A percentile compares a stretch with the other conserved stretches of the same genome.
These are phyloP conservation scores for Pseudachorutes palmiensis DNA, from an alignment of 1,140 invertebrate genomes.

Conservation along the genomic window DNA sequence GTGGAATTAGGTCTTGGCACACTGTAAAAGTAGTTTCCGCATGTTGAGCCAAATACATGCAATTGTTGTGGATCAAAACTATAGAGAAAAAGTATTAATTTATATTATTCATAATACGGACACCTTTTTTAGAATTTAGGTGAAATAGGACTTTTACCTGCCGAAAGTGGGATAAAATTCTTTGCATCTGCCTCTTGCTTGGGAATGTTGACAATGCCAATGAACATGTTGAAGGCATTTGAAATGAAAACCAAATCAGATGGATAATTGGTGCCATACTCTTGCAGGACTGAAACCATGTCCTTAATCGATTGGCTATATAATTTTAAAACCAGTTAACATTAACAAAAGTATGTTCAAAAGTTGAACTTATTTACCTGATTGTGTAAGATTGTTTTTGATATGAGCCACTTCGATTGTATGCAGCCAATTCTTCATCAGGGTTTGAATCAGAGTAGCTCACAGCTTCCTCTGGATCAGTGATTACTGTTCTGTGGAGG, in stretches of 20 bases:
- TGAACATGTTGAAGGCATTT: constrained; percentile 23
- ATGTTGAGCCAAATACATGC: constrained; percentile 77
- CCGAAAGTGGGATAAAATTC: constrained; percentile 44
- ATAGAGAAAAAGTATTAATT: constrained; percentile 37
- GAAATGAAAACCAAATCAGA: constrained; percentile 19
- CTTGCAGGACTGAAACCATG: constrained; percentile 22
- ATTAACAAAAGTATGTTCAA: neutral
- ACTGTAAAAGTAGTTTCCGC: constrained; percentile 55
- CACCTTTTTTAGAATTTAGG: too few relatives aligned
- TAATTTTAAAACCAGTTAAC: neutral
- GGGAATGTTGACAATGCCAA: constrained; percentile 43
- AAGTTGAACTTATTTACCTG: constrained; percentile 11
- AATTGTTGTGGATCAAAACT: constrained; percentile 90
- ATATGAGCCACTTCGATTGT: constrained; percentile 47
- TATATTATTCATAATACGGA: constrained; percentile 10
- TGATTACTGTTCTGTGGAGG: constrained; percentile 62
- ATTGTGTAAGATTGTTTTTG: neutral
- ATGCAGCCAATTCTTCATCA: constrained; percentile 43
- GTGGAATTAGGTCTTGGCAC: constrained; percentile 44
- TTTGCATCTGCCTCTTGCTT: constrained; percentile 59
- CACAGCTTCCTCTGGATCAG: constrained; percentile 34
- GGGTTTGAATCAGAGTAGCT: constrained; percentile 42
- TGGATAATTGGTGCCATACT: constrained; percentile 21
- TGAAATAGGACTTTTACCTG: too few relatives aligned
- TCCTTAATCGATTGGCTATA: constrained; percentile 27